A percentile compares a stretch with the other conserved stretches of the same genome.
Conservation (phyloP, 2,113 vertebrate species). For the Pygoscelis adeliae region DNA sequence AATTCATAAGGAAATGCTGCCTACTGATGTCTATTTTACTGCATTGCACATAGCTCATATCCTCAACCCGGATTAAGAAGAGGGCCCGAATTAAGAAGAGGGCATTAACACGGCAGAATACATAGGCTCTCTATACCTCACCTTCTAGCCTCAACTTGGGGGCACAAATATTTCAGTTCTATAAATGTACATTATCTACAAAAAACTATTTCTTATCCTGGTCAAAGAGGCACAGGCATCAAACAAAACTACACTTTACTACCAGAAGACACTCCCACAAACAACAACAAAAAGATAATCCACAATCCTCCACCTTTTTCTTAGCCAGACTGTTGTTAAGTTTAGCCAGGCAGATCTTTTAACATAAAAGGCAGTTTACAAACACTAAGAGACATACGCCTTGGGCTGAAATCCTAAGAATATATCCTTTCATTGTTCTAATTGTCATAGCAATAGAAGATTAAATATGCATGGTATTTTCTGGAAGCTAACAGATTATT, state of each 20-base stretch:
- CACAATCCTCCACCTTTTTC: not conserved
- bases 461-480: not conserved
- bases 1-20: conserved; percentile 27
- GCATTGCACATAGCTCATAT: not conserved
- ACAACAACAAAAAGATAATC: not conserved
- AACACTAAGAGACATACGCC: not conserved
- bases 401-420: not conserved
- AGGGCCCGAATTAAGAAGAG: too few species aligned
- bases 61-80: not conserved
- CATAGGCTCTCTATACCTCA: not conserved
- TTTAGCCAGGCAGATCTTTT: not conserved
- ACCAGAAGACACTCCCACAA: not conserved
- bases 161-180: not conserved
- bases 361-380: not conserved
- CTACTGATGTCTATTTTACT: conserved; percentile 9
- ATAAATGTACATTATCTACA: not conserved
- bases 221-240: not conserved
- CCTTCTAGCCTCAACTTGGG: not conserved
- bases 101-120: not conserved
- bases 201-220: not conserved
- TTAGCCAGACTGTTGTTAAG: not conserved
- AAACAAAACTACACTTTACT: not conserved
- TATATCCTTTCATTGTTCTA: not conserved
- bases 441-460: not conserved
- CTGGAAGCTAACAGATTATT: not conserved